A percentile compares a stretch with the other conserved stretches of the same genome.
phyloP scores from a whole-genome alignment of 2,888 invertebrate species.

The Rhogogaster chlorosoma region DNA sequence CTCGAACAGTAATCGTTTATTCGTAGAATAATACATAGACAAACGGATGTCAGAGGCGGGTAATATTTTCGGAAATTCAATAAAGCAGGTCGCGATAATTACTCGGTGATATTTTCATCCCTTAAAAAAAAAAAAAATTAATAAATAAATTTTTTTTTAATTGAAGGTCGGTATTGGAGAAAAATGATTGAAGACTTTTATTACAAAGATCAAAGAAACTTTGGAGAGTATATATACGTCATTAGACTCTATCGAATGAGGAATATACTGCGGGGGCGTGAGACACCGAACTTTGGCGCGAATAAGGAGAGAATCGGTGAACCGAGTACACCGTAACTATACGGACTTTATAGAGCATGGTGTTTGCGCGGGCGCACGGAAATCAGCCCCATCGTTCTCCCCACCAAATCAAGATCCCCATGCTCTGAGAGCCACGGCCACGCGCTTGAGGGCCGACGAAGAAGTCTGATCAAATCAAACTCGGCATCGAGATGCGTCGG shows the following conservation, averaged over 20 bases:
- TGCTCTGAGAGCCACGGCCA: slow-evolving; percentile 43
- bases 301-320: slow-evolving; percentile 34
- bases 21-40: neutral
- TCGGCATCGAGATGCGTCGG: slow-evolving; percentile 34
- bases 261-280: slow-evolving; percentile 11
- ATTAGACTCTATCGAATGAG: neutral
- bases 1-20: neutral
- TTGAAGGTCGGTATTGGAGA: neutral
- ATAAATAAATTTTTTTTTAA: neutral
- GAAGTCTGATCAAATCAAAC: slow-evolving; percentile 43
- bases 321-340: neutral
- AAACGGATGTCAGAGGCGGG: neutral
- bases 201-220: neutral
- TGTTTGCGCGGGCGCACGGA: slow-evolving; percentile 42
- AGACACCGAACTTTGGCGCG: neutral
- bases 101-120: neutral
- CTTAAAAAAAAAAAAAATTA: neutral
- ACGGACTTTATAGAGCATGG: neutral
- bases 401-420: slow-evolving; percentile 42
- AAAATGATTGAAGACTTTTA: neutral
- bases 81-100: neutral
- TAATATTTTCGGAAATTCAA: neutral
- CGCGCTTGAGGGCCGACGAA: slow-evolving; percentile 36
- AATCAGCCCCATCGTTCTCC: slow-evolving; percentile 35
- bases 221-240: neutral